phyloP scores from a whole-genome alignment of 1,140 invertebrate species.

The Trichoplusia ni region DNA sequence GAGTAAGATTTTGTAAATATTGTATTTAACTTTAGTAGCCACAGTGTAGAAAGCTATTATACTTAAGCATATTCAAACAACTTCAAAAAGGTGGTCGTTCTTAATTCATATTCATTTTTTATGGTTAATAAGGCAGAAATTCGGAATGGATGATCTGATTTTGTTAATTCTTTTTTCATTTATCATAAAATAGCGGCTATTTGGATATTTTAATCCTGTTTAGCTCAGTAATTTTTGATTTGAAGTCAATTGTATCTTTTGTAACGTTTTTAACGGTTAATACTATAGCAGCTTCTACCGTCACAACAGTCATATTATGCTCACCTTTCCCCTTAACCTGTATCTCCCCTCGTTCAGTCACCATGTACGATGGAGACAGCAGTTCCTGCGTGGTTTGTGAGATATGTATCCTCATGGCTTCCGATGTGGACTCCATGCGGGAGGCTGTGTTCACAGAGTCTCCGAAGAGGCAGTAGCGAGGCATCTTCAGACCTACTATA shows the following conservation, averaged over 20 bases:
- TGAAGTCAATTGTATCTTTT: too few relatives aligned
- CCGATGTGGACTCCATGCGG: conserved; percentile 94
- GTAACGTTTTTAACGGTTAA: too few relatives aligned
- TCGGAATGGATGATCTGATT: too few relatives aligned
- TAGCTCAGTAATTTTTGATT: too few relatives aligned
- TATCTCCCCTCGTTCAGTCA: conserved; percentile 91
- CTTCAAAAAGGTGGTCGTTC: too few relatives aligned
- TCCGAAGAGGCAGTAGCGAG: conserved; percentile 96
- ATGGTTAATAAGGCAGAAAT: too few relatives aligned
- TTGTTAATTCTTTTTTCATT: too few relatives aligned
- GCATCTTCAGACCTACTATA: conserved; percentile 98
- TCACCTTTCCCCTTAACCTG: conserved; percentile 93
- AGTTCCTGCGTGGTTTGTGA: conserved; percentile 92
- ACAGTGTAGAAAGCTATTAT: background rate
- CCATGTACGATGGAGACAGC: conserved; percentile 88
- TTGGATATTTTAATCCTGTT: too few relatives aligned
- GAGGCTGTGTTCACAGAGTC: conserved; percentile 96
- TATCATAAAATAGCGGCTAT: too few relatives aligned
- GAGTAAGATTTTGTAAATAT: background rate
- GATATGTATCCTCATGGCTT: conserved; percentile 97
- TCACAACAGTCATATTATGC: background rate
- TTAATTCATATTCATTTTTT: too few relatives aligned
- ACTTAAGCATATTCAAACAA: too few relatives aligned
- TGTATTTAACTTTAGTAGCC: background rate
- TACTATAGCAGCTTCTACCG: too few relatives aligned